These are phyloP conservation scores for Borostomias antarcticus DNA, from an alignment of 2,797 vertebrate species.

Conservation along the genomic window DNA sequence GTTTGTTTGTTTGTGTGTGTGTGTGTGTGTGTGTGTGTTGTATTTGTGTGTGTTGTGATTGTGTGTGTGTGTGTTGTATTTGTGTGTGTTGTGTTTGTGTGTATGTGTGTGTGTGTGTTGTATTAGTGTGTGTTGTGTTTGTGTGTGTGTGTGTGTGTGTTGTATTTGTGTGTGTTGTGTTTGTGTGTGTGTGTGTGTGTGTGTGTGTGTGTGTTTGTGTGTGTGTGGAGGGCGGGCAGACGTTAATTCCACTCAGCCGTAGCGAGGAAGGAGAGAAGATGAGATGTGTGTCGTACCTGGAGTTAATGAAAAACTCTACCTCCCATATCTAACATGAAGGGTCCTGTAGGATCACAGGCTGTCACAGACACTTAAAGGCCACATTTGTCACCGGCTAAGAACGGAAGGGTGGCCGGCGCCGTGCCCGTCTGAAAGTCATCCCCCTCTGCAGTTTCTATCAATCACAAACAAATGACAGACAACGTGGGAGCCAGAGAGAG, in stretches of 20 bases:
- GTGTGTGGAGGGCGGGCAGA: not conserved
- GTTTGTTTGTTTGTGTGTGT: too few relatives aligned
- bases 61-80: not conserved
- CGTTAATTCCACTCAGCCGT: too few relatives aligned
- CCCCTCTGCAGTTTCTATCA: slow-evolving; percentile 49
- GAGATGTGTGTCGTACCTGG: slow-evolving; percentile 47
- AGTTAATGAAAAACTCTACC: slow-evolving; percentile 56
- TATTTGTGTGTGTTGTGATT: too few relatives aligned
- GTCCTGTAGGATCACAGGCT: slow-evolving; percentile 64
- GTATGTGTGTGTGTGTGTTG: not conserved
- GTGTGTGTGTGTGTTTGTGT: not conserved
- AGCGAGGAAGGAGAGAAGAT: not conserved
- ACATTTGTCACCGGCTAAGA: slow-evolving; percentile 54
- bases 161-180: too few relatives aligned
- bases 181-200: not conserved
- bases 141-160: not conserved
- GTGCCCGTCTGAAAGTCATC: slow-evolving; percentile 26
- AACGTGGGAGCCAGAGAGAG: slow-evolving; percentile 24
- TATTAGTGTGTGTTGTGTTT: slow-evolving; percentile 36
- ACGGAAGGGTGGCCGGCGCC: slow-evolving; percentile 19
- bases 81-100: not conserved
- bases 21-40: not conserved
- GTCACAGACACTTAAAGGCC: slow-evolving; percentile 57
- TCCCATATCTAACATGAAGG: slow-evolving; percentile 49
- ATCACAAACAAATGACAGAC: slow-evolving; percentile 52